A percentile compares a stretch with the other conserved stretches of the same genome.
Conservation (phyloP, 2,113 vertebrate species). For the Ceuthmochares aereus region DNA sequence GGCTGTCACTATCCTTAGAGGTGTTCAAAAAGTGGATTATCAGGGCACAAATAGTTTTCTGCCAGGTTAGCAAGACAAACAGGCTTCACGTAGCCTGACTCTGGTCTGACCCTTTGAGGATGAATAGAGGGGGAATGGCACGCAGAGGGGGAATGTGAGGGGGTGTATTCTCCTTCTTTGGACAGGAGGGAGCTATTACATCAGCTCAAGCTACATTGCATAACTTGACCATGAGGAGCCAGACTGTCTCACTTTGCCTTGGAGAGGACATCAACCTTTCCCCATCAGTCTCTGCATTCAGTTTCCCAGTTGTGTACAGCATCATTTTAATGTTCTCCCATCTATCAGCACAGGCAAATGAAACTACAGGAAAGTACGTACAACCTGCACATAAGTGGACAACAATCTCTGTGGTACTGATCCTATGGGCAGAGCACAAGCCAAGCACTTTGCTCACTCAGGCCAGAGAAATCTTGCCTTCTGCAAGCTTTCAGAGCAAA, state of each 20-base stretch:
- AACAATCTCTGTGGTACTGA: neutral
- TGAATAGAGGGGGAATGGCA: neutral
- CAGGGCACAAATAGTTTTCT: neutral
- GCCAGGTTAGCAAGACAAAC: neutral
- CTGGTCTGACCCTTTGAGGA: neutral
- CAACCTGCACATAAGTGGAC: neutral
- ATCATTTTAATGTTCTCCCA: neutral
- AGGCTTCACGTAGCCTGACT: neutral
- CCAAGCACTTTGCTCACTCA: neutral
- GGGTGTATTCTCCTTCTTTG: neutral
- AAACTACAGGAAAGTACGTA: neutral
- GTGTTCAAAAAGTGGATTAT: too few relatives aligned
- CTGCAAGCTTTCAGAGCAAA: neutral
- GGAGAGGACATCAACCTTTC: neutral
- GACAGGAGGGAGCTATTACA: neutral
- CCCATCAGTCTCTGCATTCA: neutral
- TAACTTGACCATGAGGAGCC: neutral
- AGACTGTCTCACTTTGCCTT: neutral
- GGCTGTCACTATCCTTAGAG: too few relatives aligned
- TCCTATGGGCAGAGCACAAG: neutral
- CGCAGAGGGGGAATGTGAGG: neutral
- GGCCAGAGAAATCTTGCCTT: neutral
- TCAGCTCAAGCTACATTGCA: neutral
- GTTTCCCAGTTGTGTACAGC: neutral
- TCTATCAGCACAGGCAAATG: neutral